Conservation (phyloP, 2,888 invertebrate genomes). For the Anaspis maculata region DNA sequence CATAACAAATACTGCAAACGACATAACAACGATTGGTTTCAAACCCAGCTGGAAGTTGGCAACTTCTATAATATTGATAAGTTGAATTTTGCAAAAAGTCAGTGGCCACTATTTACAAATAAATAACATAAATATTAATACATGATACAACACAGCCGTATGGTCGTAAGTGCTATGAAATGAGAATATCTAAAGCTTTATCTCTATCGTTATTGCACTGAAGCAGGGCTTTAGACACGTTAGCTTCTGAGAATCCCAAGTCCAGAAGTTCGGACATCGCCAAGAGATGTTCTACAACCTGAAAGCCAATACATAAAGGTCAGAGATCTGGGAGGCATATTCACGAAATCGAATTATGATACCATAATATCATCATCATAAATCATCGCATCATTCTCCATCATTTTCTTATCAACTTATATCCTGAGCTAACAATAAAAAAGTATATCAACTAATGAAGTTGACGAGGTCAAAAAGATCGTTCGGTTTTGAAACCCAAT, state of each 20-base stretch:
- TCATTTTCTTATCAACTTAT: too few species aligned
- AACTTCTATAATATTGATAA: not conserved
- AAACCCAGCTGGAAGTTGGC: not conserved
- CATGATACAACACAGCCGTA: slow-evolving; percentile 26
- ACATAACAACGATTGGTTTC: not conserved
- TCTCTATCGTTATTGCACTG: slow-evolving; percentile 76
- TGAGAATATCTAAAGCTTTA: slow-evolving; percentile 74
- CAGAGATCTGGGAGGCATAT: too few species aligned
- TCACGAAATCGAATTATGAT: too few species aligned
- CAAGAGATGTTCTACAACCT: slow-evolving; percentile 78
- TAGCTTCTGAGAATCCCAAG: slow-evolving; percentile 72
- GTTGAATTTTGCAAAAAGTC: not conserved
- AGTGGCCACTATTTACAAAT: slow-evolving; percentile 17
- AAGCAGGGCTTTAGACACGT: slow-evolving; percentile 64
- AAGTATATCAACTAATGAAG: too few species aligned
- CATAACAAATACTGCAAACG: slow-evolving; percentile 5
- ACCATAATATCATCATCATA: too few species aligned
- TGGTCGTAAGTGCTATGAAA: slow-evolving; percentile 50
- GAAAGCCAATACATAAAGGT: too few species aligned
- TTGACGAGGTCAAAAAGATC: too few species aligned
- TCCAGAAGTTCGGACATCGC: slow-evolving; percentile 69
- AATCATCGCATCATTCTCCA: too few species aligned
- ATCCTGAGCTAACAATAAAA: too few species aligned
- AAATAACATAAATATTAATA: slow-evolving; percentile 13
- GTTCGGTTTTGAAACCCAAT: too few species aligned